These are phyloP conservation scores for Cloeon dipterum DNA, from an alignment of 2,888 invertebrate species.

Conservation along the genomic window DNA sequence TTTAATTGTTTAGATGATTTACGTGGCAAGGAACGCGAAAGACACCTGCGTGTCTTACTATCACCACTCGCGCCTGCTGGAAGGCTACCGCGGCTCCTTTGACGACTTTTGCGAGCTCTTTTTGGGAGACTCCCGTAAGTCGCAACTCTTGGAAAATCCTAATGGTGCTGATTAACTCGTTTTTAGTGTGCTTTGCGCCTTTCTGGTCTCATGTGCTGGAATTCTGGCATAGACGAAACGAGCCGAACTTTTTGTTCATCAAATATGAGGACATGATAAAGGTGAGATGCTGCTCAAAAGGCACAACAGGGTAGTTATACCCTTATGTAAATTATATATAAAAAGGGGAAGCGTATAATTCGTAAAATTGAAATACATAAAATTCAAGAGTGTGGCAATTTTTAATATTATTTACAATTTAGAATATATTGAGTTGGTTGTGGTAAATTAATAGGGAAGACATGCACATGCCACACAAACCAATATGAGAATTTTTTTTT, in stretches of 20 bases:
- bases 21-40: conserved; percentile 45
- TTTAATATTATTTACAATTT: no score
- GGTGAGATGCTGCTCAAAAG: no score
- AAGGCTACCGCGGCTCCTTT: conserved; percentile 27
- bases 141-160: no score
- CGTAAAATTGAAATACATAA: no score
- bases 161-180: background rate
- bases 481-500: no score
- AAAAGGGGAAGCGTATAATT: no score
- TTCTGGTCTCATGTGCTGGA: conserved; percentile 13
- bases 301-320: no score
- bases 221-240: conserved; percentile 13
- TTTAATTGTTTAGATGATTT: conserved; percentile 29
- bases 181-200: conserved; percentile 12
- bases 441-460: no score
- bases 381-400: no score
- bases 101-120: conserved; percentile 34
- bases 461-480: no score
- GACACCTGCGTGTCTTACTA: conserved; percentile 47
- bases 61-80: conserved; percentile 35
- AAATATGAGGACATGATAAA: conserved; percentile 14
- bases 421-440: no score
- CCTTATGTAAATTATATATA: no score
- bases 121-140: conserved; percentile 19
- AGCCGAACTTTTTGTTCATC: conserved; percentile 12